Conservation (phyloP, 1,140 invertebrate genomes). For the Bombus impatiens region DNA sequence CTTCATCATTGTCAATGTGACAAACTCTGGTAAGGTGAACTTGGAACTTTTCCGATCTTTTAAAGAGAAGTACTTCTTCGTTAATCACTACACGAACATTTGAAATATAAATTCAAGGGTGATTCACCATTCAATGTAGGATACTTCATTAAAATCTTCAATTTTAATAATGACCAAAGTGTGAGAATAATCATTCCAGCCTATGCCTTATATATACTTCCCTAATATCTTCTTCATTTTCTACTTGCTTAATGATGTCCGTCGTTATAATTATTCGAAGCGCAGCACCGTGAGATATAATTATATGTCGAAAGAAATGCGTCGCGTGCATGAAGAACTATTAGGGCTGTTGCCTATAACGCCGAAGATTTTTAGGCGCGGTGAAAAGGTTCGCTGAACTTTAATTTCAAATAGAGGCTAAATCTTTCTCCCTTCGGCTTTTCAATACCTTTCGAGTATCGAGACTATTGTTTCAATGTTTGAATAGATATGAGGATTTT, state of each 20-base stretch:
- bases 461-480: constrained; percentile 12
- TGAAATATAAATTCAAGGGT: constrained; percentile 25
- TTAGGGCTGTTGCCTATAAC: constrained; percentile 33
- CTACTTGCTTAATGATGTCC: constrained; percentile 74
- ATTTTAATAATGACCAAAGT: constrained; percentile 49
- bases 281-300: constrained; percentile 67
- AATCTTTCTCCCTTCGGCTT: background rate
- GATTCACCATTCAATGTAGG: constrained; percentile 34
- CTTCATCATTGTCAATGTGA: constrained; percentile 11
- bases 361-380: background rate
- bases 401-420: constrained; percentile 35
- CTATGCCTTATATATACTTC: constrained; percentile 66
- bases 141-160: constrained; percentile 50
- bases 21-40: background rate
- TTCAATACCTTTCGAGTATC: background rate
- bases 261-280: constrained; percentile 73
- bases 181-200: constrained; percentile 69
- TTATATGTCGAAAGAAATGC: constrained; percentile 62
- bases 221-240: constrained; percentile 70
- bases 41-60: constrained; percentile 5
- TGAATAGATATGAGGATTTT: constrained; percentile 21
- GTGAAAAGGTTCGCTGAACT: constrained; percentile 39
- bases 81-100: constrained; percentile 28
- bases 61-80: constrained; percentile 15
- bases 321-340: constrained; percentile 34